Evolutionary conservation across 2,113 vertebrate genomes (phyloP), one percentile per base, ranked within the genome.

Genomic region (Thamnaconus septentrionalis): DNA sequence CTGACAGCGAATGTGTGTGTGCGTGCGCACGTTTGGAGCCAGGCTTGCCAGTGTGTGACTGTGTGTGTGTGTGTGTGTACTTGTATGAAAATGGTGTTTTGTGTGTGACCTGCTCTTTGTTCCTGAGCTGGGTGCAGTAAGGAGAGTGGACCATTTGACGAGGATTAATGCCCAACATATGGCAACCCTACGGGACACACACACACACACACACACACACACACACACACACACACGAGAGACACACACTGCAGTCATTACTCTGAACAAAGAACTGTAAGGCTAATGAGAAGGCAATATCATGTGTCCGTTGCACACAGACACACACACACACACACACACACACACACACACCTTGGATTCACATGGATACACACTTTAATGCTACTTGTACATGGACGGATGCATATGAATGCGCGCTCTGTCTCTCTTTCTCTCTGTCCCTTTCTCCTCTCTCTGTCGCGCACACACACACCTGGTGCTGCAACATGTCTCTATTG

Each of bases 161-260:
- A 86, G 88, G 85, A 90, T 88, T 87, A 90, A 90, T 90, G 85
- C 82, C 84, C 85, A 82, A 90, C 88, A 88, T 90, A 90, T 88
- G 88, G 88, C 88, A 82, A 84, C 82, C 85, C 88, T 82, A 86
- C 85, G 80, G 86, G 86, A 86, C 76, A 73, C 77, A 81, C 77
- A 74, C 65, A 63, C 75, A 73, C 73, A 61, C 57, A 64, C 66
- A 74, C 66, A 69, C 69, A 82, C 74, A 56, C 77, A 69, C 75
- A 64, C 71, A 74, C 70, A 63, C 74, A 72, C 66, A 64, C 64
- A 73, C 53, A 60, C 66, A 60, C 56, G 59, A 80, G 65, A 59
- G 65, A 71, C 76, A 76, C 78, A 81, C 71, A 43, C 82, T 77
- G 82, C 83, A 85, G 79, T 79, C 87, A 85, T 86, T 84, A 85